phyloP scores from a whole-genome alignment of 2,113 vertebrate genomes.

The Lycaon pictus region DNA sequence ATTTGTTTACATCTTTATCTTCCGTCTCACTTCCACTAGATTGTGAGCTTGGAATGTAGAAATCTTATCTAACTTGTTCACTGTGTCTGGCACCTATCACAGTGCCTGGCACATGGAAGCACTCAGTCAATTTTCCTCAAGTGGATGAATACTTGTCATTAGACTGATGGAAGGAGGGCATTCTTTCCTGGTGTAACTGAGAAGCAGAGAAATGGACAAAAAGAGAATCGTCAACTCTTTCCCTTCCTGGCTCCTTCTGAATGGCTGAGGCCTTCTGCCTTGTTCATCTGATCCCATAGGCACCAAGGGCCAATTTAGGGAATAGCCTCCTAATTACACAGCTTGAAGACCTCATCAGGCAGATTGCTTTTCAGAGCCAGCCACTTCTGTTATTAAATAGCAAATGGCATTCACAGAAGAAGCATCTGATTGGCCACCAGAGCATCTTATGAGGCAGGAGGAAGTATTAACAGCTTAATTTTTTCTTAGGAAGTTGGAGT shows the following conservation, averaged over 20 bases:
- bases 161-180: neutral
- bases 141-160: neutral
- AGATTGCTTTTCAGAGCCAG: slow-evolving; percentile 79
- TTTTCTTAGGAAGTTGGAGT: slow-evolving; percentile 75
- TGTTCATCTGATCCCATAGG: slow-evolving; percentile 70
- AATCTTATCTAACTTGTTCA: neutral
- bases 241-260: neutral
- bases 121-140: neutral
- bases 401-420: slow-evolving; percentile 73
- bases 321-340: slow-evolving; percentile 81
- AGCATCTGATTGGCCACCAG: slow-evolving; percentile 76
- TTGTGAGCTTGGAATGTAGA: neutral
- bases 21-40: neutral
- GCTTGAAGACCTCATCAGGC: slow-evolving; percentile 82
- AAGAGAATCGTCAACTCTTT: slow-evolving; percentile 14
- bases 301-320: slow-evolving; percentile 75
- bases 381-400: slow-evolving; percentile 81
- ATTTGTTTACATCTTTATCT: slow-evolving; percentile 9
- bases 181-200: neutral
- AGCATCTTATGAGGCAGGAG: slow-evolving; percentile 70
- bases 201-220: neutral
- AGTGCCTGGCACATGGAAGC: neutral
- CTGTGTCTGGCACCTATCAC: neutral
- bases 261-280: slow-evolving; percentile 28
- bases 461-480: slow-evolving; percentile 73